These are phyloP conservation scores for Magallana angulata DNA, from an alignment of 1,140 invertebrate genomes.

Conservation along the genomic window DNA sequence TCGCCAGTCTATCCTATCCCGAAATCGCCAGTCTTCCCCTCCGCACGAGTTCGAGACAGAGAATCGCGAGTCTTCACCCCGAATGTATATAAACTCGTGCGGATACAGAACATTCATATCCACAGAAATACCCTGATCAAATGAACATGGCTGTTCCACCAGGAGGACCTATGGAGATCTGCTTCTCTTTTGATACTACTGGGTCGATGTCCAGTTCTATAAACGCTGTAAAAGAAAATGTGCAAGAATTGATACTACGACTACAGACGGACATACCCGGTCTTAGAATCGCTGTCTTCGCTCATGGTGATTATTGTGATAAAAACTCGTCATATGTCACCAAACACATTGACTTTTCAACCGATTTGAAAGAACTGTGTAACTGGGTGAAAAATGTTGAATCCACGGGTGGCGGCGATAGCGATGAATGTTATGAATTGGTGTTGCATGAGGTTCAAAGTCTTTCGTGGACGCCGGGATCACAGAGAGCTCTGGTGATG, in stretches of 20 bases:
- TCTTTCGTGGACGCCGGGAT: slow-evolving; percentile 68
- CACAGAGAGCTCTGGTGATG: background rate
- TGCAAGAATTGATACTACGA: slow-evolving; percentile 71
- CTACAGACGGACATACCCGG: slow-evolving; percentile 63
- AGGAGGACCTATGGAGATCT: slow-evolving; percentile 73
- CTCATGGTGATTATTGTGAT: too few relatives aligned
- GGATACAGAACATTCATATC: too few relatives aligned
- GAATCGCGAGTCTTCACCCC: too few relatives aligned
- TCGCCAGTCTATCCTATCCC: too few relatives aligned
- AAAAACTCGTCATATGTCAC: slow-evolving; percentile 64
- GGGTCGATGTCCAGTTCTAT: slow-evolving; percentile 74
- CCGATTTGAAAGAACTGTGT: slow-evolving; percentile 59
- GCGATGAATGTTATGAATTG: slow-evolving; percentile 72
- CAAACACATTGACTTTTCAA: slow-evolving; percentile 67
- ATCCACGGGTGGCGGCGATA: slow-evolving; percentile 62
- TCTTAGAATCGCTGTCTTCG: slow-evolving; percentile 64
- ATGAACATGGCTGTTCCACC: slow-evolving; percentile 55
- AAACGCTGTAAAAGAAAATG: slow-evolving; percentile 65
- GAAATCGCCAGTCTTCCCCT: too few relatives aligned
- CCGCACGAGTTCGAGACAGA: too few relatives aligned
- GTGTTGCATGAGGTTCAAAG: slow-evolving; percentile 68
- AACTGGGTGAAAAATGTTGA: slow-evolving; percentile 64
- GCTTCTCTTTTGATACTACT: slow-evolving; percentile 78
- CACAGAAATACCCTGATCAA: too few relatives aligned
- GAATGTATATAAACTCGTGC: too few relatives aligned